Percentiles rank a stretch among this genome's conserved stretches.
phyloP scores from a whole-genome alignment of 1,140 invertebrate species.

The Ceratosolen solmsi region DNA sequence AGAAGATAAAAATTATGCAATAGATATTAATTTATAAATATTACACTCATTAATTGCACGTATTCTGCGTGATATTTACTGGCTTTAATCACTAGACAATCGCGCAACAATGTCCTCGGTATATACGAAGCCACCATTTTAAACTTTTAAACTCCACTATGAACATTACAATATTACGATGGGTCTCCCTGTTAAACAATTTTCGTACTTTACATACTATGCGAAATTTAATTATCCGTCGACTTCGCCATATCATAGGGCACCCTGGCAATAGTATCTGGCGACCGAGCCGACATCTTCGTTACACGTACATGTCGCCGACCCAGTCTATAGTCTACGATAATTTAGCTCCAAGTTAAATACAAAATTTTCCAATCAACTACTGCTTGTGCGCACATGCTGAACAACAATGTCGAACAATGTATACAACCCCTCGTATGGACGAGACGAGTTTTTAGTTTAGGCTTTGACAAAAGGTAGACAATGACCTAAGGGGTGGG shows the following conservation, averaged over 20 bases:
- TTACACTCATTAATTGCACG: no score
- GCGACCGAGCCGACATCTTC: not conserved
- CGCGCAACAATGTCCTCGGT: not conserved
- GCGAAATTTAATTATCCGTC: conserved; percentile 28
- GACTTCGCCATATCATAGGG: not conserved
- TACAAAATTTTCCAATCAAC: conserved; percentile 33
- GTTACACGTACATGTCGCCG: not conserved
- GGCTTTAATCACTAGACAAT: not conserved
- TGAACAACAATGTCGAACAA: not conserved
- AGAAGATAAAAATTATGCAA: no score
- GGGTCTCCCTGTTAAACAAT: not conserved
- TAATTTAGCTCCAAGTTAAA: conserved; percentile 35
- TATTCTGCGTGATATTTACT: not conserved
- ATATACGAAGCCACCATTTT: conserved; percentile 5
- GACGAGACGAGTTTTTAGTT: no score
- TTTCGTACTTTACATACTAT: conserved; percentile 31
- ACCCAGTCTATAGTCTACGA: not conserved
- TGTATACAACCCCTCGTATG: no score
- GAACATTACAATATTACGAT: conserved; percentile 19
- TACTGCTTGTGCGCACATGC: not conserved
- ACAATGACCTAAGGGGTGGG: no score
- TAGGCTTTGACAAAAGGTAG: no score
- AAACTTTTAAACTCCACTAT: not conserved
- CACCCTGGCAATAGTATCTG: not conserved
- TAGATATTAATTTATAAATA: no score